These are phyloP conservation scores for Chionoecetes opilio DNA, from an alignment of 1,140 invertebrate species.

Conservation along the genomic window DNA sequence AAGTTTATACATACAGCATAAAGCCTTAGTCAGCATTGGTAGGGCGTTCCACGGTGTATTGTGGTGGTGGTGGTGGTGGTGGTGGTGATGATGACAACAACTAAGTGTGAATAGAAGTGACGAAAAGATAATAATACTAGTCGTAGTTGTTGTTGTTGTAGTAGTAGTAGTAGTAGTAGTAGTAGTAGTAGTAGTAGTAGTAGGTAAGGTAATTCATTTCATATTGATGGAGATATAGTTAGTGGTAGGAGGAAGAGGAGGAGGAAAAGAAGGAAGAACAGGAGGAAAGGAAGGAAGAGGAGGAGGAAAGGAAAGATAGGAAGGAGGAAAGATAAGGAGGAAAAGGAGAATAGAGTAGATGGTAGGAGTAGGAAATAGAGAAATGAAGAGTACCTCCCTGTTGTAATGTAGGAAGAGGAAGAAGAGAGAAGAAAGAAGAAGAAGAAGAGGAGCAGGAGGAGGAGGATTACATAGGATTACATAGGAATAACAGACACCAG, in stretches of 20 bases:
- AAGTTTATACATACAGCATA: conserved; percentile 30
- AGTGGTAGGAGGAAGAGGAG: neutral
- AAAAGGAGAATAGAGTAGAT: neutral
- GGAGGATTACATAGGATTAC: no score
- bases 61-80: conserved; percentile 42
- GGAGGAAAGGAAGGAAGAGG: neutral
- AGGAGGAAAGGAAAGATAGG: neutral
- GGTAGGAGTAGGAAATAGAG: neutral
- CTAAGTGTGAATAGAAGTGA: neutral
- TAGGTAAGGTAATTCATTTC: neutral
- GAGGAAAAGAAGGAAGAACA: neutral
- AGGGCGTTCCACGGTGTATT: neutral
- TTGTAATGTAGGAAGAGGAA: neutral
- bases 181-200: conserved; percentile 34
- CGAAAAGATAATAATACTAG: neutral
- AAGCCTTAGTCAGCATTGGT: conserved; percentile 13
- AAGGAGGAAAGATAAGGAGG: neutral
- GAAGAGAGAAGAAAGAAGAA: no score
- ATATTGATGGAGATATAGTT: neutral
- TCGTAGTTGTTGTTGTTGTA: neutral
- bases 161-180: neutral
- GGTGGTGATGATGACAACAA: neutral
- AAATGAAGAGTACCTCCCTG: neutral
- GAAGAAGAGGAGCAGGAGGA: no score
- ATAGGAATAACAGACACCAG: no score